A percentile compares a stretch with the other conserved stretches of the same genome.
Conservation (phyloP, 1,140 invertebrate species). For the Ostrea edulis region DNA sequence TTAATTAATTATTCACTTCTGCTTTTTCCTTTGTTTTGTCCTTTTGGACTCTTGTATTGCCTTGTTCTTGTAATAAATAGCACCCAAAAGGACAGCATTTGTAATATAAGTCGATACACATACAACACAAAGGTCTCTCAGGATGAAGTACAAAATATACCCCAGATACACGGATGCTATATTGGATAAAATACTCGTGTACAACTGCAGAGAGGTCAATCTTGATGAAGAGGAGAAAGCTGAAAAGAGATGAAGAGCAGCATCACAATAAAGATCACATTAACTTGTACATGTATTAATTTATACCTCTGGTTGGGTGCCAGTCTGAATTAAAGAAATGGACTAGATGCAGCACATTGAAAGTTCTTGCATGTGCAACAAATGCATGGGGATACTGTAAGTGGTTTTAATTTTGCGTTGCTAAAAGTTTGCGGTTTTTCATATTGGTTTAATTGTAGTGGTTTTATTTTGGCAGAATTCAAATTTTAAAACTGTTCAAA, state of each 20-base stretch:
- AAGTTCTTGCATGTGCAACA: too few relatives aligned
- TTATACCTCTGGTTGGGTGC: too few relatives aligned
- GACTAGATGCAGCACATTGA: too few relatives aligned
- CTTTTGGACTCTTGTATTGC: not conserved
- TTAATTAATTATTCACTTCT: not conserved
- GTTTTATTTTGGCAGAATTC: too few relatives aligned
- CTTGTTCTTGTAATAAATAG: conserved; percentile 7
- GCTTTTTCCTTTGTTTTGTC: conserved; percentile 14
- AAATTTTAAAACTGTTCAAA: too few relatives aligned
- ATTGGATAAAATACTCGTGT: not conserved
- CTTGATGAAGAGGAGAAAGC: conserved; percentile 1
- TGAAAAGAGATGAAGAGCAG: not conserved
- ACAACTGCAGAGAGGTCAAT: not conserved
- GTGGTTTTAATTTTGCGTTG: too few relatives aligned
- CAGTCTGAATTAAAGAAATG: too few relatives aligned
- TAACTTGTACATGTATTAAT: too few relatives aligned
- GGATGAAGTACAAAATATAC: conserved; percentile 1
- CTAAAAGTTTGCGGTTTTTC: too few relatives aligned
- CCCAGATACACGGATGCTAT: not conserved
- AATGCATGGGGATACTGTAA: too few relatives aligned
- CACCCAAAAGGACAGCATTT: not conserved
- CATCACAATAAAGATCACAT: not conserved
- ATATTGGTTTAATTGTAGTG: too few relatives aligned
- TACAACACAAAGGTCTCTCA: not conserved
- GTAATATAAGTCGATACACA: conserved; percentile 10